Conservation (phyloP, 2,797 vertebrate genomes). For the Lagocephalus sceleratus region DNA sequence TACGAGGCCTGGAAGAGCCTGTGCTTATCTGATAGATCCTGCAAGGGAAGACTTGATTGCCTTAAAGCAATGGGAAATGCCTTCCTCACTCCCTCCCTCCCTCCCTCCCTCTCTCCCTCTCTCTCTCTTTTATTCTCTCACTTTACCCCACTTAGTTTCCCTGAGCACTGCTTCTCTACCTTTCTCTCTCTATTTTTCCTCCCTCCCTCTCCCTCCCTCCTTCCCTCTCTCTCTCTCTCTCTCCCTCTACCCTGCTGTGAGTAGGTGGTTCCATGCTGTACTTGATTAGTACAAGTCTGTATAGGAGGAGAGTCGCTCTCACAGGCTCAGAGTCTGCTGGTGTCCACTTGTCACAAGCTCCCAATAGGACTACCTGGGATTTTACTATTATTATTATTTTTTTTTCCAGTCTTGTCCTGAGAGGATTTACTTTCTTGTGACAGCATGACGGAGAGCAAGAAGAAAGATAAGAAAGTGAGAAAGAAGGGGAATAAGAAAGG, state of each 20-base stretch:
- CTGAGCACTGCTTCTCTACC: conserved; percentile 34
- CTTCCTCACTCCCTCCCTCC: conserved; percentile 55
- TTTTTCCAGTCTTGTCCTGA: conserved; percentile 45
- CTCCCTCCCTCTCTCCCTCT: conserved; percentile 38
- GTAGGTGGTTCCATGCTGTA: conserved; percentile 75
- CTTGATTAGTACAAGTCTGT: conserved; percentile 79
- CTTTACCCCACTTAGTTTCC: conserved; percentile 18
- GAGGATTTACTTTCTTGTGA: conserved; percentile 75
- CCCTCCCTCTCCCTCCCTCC: conserved; percentile 14
- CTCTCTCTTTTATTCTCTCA: conserved; percentile 24
- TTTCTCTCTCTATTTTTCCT: conserved; percentile 28
- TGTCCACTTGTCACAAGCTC: conserved; percentile 70
- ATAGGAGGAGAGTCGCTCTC: conserved; percentile 75
- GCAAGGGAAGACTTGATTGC: conserved; percentile 74
- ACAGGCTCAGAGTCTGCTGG: conserved; percentile 75
- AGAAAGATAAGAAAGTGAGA: conserved; percentile 72
- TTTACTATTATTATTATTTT: conserved; percentile 18
- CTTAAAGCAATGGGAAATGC: conserved; percentile 79
- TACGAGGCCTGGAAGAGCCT: conserved; percentile 60
- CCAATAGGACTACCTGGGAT: conserved; percentile 69
- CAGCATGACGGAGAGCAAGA: conserved; percentile 78
- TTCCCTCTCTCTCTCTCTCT: conserved; percentile 25
- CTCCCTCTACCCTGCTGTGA: conserved; percentile 62
- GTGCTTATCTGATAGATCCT: conserved; percentile 68
- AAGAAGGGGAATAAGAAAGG: conserved; percentile 71